Evolutionary conservation across 2,888 invertebrate species (phyloP).

Genomic region (Cylindroiulus punctatus): DNA sequence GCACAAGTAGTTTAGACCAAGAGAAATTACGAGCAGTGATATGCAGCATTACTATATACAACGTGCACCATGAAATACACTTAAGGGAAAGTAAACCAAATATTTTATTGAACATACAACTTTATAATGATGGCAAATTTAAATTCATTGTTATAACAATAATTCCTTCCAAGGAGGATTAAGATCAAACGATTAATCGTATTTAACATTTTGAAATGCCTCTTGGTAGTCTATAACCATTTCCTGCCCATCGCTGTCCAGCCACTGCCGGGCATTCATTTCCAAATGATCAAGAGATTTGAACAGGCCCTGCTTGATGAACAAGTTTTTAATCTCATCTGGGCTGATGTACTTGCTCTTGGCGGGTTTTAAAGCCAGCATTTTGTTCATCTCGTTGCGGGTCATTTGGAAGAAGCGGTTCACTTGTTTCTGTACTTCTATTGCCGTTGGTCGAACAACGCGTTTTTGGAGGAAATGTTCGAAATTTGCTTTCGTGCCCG

Average conservation of each 20-base stretch:
- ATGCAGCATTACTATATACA: too few species aligned
- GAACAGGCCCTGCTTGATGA: neutral
- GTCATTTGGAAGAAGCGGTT: neutral
- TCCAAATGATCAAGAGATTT: neutral
- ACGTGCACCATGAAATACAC: too few species aligned
- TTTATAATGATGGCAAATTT: too few species aligned
- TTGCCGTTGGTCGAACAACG: neutral
- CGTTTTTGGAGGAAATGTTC: conserved; percentile 17
- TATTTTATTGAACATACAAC: too few species aligned
- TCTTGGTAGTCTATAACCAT: neutral
- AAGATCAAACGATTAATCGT: neutral
- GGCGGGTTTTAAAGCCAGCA: neutral
- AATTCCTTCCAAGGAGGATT: too few species aligned
- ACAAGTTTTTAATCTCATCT: neutral
- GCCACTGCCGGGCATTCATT: conserved; percentile 23
- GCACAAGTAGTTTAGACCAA: too few species aligned
- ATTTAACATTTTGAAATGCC: neutral
- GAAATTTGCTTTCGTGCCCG: neutral
- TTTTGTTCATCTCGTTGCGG: conserved; percentile 6
- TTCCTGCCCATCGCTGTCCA: neutral
- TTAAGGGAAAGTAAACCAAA: too few species aligned
- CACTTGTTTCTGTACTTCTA: neutral
- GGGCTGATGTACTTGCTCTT: neutral
- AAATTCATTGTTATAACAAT: too few species aligned
- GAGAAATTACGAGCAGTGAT: too few species aligned